Evolutionary conservation across 2,797 vertebrate species (phyloP), one percentile per base, ranked within the genome.

Genomic region (Coranthus polyacanthus): DNA sequence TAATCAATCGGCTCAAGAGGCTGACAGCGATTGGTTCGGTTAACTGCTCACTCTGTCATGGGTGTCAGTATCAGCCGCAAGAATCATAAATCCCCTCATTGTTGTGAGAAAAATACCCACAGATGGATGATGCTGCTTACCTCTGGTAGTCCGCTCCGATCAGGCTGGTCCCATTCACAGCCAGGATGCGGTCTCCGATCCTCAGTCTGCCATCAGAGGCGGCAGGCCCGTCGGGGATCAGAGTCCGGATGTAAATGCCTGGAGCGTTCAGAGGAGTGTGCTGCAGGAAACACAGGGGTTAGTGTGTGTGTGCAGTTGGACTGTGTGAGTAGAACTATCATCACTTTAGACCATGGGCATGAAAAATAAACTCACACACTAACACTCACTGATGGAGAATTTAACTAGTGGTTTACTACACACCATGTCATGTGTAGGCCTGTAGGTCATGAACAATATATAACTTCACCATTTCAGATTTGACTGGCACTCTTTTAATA

Each of bases 201-300:
- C 94, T 92, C 60, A 98, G 93, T 4, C 96, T 72, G 38, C 97
- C 96, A 0, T 98, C 95, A 0, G 94, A 75, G 0, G 96, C 96
- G 0, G 97, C 97, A 0, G 97, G 97, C 20, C 97, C 96, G 12
- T 97, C 96, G 0, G 96, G 96, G 17, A 98, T 96, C 78, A 99
- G 92, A 0, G 97, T 98, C 82, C 97, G 93, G 91, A 99, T 97
- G 89, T 98, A 99, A 86, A 99, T 98, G 39, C 97, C 97, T 0
- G 97, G 95, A 44, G 94, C 82, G 8, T 95, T 96, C 69, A 98
- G 93, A 3, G 95, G 94, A 0, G 97, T 99, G 92, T 99, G 97
- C 97, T 99, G 92, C 37, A 10, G 62, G 67, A 52, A 9, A 60
- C 29, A 61, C 36, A 42, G 2, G 49, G 34, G 20, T 57, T 20